A percentile compares a stretch with the other conserved stretches of the same genome.
These are phyloP conservation scores for Monochamus alternatus DNA, from an alignment of 2,888 invertebrate species.

Conservation along the genomic window DNA sequence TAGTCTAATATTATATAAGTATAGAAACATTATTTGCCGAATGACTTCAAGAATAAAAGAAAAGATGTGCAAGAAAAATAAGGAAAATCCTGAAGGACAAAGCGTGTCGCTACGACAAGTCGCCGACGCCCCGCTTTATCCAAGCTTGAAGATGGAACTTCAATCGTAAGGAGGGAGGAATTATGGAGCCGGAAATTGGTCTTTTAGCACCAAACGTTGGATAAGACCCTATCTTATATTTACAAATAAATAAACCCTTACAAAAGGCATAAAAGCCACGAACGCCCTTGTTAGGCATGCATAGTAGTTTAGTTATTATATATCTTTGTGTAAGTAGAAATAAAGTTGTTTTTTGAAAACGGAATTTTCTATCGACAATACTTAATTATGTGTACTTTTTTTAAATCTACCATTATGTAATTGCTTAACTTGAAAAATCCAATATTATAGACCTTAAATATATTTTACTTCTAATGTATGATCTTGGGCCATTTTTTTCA, in stretches of 20 bases:
- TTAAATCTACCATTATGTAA: no score
- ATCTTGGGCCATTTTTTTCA: slow-evolving; percentile 4
- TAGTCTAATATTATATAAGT: not conserved
- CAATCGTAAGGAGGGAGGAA: not conserved
- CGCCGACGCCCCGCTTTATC: not conserved
- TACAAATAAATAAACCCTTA: not conserved
- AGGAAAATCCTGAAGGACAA: not conserved
- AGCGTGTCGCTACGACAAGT: not conserved
- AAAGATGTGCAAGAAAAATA: not conserved
- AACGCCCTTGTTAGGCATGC: not conserved
- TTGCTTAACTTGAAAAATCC: no score
- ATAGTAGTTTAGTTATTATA: not conserved
- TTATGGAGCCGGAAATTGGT: not conserved
- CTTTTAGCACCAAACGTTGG: not conserved
- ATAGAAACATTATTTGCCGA: not conserved
- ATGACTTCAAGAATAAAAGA: not conserved
- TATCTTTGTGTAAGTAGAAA: not conserved
- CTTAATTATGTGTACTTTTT: not conserved
- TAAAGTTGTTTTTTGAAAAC: not conserved
- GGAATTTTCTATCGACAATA: not conserved
- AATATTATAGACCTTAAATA: slow-evolving; percentile 8
- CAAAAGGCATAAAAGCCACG: not conserved
- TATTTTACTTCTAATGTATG: slow-evolving; percentile 3
- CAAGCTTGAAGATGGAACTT: not conserved
- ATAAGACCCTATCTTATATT: not conserved